Evolutionary conservation across 2,888 invertebrate species (phyloP), one percentile per base, ranked within the genome.

Genomic region (Eristalis tenax): DNA sequence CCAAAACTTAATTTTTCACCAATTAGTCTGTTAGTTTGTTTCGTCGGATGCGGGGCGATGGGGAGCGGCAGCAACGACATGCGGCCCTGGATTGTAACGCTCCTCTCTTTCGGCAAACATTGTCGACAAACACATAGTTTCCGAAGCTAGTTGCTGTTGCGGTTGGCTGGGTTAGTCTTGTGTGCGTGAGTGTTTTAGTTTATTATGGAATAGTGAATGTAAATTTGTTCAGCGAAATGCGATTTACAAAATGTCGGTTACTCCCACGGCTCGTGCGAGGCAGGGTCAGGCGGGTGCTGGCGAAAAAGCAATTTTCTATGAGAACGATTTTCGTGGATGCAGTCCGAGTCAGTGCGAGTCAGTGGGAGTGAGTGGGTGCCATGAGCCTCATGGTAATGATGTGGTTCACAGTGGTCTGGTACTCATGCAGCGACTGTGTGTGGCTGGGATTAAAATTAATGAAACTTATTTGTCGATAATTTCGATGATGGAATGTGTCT

Each of bases 1-100:
- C 77, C 90, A 91, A 90, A 91, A 91, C 92, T 91, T 91, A 92
- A 91, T 91, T 91, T 91, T 91, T 91, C 91, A 92, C 91, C 91
- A 91, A 91, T 91, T 91, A 92, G 91, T 91, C 74, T 35, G 80
- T 84, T 76, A 88, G 80, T 69, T 81, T 74, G 84, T 81, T 77
- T 32, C 77, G 74, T 35, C 68, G 79, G 79, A 80, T 83, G 76
- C 71, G 71, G 43, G 68, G 15, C 63, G 23, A 64, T 56, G 56
- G 23, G 56, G 68, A 22, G 28, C 63, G 32, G 43, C 22, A 38
- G 50, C 71, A 64, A 43, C 50, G 32, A 70, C 40, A 5, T 43
- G 11, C 11, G 23, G 50, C 57, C n/a, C 40, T 50, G 6, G 43
- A 50, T 50, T 50, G 50, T 18, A 18, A 18, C 18, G 50, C 2